Conservation (phyloP, 2,113 vertebrate genomes). For the Sturnus vulgaris region DNA sequence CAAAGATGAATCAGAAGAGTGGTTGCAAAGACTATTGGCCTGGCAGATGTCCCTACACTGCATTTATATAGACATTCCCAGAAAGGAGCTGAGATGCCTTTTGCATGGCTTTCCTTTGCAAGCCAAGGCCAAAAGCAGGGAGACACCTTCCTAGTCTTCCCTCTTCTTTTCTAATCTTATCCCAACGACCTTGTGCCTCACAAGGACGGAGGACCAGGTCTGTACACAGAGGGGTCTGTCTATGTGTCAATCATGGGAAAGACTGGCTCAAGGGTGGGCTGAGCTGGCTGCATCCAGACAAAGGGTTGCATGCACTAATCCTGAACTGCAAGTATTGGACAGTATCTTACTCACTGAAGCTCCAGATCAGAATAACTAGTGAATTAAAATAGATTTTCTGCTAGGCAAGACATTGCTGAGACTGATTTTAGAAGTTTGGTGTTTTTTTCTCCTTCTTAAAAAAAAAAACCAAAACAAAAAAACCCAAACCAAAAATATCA, state of each 20-base stretch:
- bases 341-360: background rate
- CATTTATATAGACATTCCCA: background rate
- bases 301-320: background rate
- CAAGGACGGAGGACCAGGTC: fast-evolving
- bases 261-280: background rate
- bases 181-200: background rate
- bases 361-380: slow-evolving; percentile 7
- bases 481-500: background rate
- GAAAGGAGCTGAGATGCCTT: background rate
- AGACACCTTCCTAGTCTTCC: background rate
- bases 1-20: background rate
- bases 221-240: background rate
- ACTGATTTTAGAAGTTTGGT: slow-evolving; percentile 22
- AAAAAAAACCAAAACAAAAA: background rate
- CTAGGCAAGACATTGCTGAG: background rate
- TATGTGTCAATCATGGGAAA: background rate
- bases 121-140: background rate
- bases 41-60: background rate
- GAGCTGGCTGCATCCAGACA: background rate
- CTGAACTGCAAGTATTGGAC: background rate
- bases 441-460: background rate
- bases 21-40: background rate
- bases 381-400: slow-evolving; percentile 44
- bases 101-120: background rate
- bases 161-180: background rate